Evolutionary conservation across 53 echinoderm and acorn worm species (phyloP), one percentile per base, ranked within the genome.

Genomic region (Patiria pectinifera): DNA sequence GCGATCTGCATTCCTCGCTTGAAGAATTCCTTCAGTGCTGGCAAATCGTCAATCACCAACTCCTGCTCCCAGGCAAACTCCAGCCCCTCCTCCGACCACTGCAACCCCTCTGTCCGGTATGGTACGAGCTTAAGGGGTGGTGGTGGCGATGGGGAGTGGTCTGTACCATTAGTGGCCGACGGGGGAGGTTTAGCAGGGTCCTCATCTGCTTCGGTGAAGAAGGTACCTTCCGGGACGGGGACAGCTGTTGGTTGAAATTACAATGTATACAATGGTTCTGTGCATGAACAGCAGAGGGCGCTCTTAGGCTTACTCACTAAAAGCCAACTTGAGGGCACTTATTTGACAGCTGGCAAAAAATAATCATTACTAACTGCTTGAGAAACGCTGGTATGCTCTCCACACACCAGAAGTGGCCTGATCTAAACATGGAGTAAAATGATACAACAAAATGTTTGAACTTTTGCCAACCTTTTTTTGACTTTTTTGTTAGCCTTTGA

Each of bases 11-110:
- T 92, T 47, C 99, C 99, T 83, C 87, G 89, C 92, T 92, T 95
- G 48, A 99, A 84, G 83, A 93, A 95, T 82, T 96, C 97, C 86
- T 99, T 99, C 80, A 99, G 89, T 11, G 99, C 99, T 10, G 95
- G 96, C 45, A 99, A 89, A 69, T 99, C 97, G 92, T 97, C 97
- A 58, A 97, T 96, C 66, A 93, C 76, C 45, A 97, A 49, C 59
- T 95, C 95, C 16, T 95, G 93, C 78, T 86, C 93, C 89, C 92
- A 99, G 66, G 72, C 91, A 91, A 96, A 93, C 84, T 96, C 95
- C 83, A 98, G 87, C 69, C 97, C 95, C 82, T 97, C 99, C 76
- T 95, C 97, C 23, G 93, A 84, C 99, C 99, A 99, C 45, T 93
- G 92, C 47, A 99, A 87, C 71, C 94, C 95, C 77, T 99, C 93